Percentiles rank a stretch among this genome's conserved stretches.
Conservation (phyloP, 2,888 invertebrate genomes). For the Cantharis nigra region DNA sequence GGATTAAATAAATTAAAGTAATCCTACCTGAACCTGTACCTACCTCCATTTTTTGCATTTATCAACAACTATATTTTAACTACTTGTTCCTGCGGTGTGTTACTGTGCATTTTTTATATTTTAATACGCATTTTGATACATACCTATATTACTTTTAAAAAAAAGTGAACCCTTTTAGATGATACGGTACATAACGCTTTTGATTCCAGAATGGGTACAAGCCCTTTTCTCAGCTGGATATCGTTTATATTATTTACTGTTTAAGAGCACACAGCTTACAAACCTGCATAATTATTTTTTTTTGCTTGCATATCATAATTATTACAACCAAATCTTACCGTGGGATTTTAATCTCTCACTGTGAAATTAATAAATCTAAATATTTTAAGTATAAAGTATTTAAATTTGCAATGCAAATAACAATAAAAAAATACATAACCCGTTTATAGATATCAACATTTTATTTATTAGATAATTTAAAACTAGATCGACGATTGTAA, state of each 20-base stretch:
- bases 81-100: conserved; percentile 28
- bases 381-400: conserved; percentile 15
- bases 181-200: conserved; percentile 30
- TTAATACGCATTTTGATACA: conserved; percentile 18
- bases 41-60: conserved; percentile 14
- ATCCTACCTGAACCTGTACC: conserved; percentile 2
- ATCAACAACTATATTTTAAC: conserved; percentile 6
- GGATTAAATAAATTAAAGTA: conserved; percentile 9
- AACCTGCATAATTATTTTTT: conserved; percentile 28
- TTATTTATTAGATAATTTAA: not conserved
- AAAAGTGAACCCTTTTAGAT: conserved; percentile 28
- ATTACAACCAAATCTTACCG: conserved; percentile 12
- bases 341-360: conserved; percentile 27
- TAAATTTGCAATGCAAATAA: not conserved
- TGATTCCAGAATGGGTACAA: conserved; percentile 21
- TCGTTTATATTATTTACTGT: conserved; percentile 23
- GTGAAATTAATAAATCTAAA: conserved; percentile 26
- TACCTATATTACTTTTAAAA: not conserved
- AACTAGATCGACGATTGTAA: not conserved
- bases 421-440: not conserved
- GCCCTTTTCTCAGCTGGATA: conserved; percentile 29
- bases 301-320: conserved; percentile 8
- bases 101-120: conserved; percentile 20
- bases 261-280: conserved; percentile 13
- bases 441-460: not conserved